phyloP scores from a whole-genome alignment of 2,888 invertebrate species.

The Allacma fusca region DNA sequence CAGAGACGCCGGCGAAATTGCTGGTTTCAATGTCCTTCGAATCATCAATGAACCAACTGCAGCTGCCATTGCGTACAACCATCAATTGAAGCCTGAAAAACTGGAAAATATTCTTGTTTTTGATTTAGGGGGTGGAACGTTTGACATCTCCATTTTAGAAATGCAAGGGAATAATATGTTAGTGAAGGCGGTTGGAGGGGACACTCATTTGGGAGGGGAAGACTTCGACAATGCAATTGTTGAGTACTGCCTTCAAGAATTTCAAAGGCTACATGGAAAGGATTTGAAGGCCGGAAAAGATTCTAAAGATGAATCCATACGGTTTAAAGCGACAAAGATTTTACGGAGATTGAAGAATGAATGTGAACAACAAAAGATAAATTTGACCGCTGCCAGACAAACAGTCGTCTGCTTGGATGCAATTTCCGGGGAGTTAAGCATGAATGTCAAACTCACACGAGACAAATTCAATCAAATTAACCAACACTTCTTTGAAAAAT shows the following conservation, averaged over 20 bases:
- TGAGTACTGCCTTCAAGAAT: slow-evolving; percentile 22
- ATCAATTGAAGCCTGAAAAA: slow-evolving; percentile 25
- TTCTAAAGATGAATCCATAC: background rate
- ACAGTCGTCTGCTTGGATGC: slow-evolving; percentile 11
- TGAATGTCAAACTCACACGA: slow-evolving; percentile 38
- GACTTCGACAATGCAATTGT: slow-evolving; percentile 1
- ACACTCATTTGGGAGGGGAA: no score
- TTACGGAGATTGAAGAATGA: slow-evolving; percentile 41
- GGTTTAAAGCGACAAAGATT: background rate
- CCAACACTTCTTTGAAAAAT: slow-evolving; percentile 36
- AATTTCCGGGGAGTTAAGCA: slow-evolving; percentile 21
- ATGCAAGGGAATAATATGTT: slow-evolving; percentile 32
- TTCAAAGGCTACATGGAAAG: background rate
- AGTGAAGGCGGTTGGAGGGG: slow-evolving; percentile 17
- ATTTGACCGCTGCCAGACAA: slow-evolving; percentile 29
- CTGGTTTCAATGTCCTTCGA: slow-evolving; percentile 84
- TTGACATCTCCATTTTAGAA: slow-evolving; percentile 52
- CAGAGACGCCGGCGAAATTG: slow-evolving; percentile 81
- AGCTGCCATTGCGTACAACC: slow-evolving; percentile 69
- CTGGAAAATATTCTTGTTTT: slow-evolving; percentile 44
- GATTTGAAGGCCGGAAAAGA: slow-evolving; percentile 32
- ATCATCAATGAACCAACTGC: slow-evolving; percentile 92
- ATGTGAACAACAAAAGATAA: slow-evolving; percentile 46
- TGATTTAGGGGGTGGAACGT: slow-evolving; percentile 55
- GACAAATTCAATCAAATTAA: slow-evolving; percentile 47